Evolutionary conservation across 2,797 vertebrate genomes (phyloP), one percentile per base, ranked within the genome.

Genomic region (Schizothorax lantsangensis): DNA sequence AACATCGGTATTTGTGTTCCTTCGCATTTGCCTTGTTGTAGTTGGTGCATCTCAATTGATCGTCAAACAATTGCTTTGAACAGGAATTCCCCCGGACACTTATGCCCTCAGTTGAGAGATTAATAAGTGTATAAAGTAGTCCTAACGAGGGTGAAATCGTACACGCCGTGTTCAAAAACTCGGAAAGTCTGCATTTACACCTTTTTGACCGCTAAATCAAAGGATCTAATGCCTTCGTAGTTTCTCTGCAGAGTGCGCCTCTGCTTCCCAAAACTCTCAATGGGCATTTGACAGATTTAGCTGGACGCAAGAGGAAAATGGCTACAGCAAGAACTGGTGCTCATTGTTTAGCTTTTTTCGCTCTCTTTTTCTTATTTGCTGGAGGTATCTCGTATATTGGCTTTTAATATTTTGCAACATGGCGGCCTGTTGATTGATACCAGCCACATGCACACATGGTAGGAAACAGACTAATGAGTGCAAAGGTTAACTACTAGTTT

Each of bases 401-500:
- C 90, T 91, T 91, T 85, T 88, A 72, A 77, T 84, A 79, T 89
- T 89, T 90, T 81, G 85, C 86, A 86, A 90, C 86, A 86, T 86
- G 85, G 84, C 33, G 72, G 89, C 87, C 86, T 89, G 85, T 73
- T 84, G 74, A 88, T 93, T 66, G 72, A 45, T 83, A 89, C 90
- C 85, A 89, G 83, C 91, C 89, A 91, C 91, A 89, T 91, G 90
- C 91, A 92, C 89, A 89, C 74, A 88, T 87, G 90, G 87, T 86
- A 84, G 84, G 88, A 87, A 91, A 88, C 85, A 88, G 81, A 93
- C 88, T 91, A 86, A 88, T 74, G 89, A 88, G 90, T 91, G 92
- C 92, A 92, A 91, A 93, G 91, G 87, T 92, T 91, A 94, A 81
- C 84, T 89, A 89, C 91, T 90, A 90, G 92, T 91, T 91, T 91